Base-by-base conservation (phyloP, 1,140 invertebrate species). In the Forficula auricularia region DNA sequence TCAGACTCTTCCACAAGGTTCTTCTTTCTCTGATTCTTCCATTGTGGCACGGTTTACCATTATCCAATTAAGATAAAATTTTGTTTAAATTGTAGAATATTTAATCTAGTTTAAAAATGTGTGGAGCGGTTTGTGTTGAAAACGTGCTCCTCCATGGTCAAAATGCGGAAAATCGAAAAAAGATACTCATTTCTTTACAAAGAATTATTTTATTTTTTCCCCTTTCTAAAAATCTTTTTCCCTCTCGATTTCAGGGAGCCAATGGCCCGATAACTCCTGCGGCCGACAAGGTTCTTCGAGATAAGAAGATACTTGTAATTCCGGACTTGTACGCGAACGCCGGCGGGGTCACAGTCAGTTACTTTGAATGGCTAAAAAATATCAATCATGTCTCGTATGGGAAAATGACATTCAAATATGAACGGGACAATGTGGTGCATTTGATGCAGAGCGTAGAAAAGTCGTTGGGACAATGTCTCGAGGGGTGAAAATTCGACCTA, bases 291-390 rank as follows among this genome's bases (percentile, higher is more conserved):
- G 74, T 87, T 30, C 64, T 94, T 12, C 56, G 70, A n/a, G 66
- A 82, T 14, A 74, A 73, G 34, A 82, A 82, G 19, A 67, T 84
- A 13, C 64, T 94, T 1, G 71, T 90, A 13, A 73, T 92, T 41
- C 88, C 88, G 10, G 87, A 91, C 64, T 68, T 88, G 54, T 73
- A 73, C 56, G 70, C 83, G 40, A 90, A 88, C 60, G 81, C 79
- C 43, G 87, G 87, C 50, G 84, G 85, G 60, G 85, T 89, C 14
- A 85, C 86, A 0, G 85, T 89, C 1, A 89, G 85, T 6, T 94
- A 87, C 60, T 89, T 92, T 59, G 89, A 92, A 56, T 90, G 81
- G 76, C 62, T 92, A 27, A 92, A 92, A 62, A 91, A 92, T 57
- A 63, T 92, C 7, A 90, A 85, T 53, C 85, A 90, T 57, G 82